phyloP scores from a whole-genome alignment of 2,113 vertebrate genomes.

The Pluvialis apricaria region DNA sequence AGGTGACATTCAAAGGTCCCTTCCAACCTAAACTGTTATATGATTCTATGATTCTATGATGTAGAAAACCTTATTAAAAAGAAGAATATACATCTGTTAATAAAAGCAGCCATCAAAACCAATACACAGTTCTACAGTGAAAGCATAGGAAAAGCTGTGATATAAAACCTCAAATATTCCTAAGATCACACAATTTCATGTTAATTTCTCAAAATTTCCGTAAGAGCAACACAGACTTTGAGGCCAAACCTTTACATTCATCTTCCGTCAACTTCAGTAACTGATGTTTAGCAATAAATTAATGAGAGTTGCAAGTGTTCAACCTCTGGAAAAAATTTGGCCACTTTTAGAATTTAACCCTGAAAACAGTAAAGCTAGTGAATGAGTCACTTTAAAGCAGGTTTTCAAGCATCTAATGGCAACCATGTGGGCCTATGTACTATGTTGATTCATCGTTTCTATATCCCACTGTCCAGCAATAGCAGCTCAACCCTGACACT shows the following conservation, averaged over 20 bases:
- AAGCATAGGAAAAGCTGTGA: not conserved
- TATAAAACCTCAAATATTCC: not conserved
- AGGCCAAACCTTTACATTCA: conserved; percentile 24
- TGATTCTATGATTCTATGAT: not conserved
- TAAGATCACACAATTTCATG: not conserved
- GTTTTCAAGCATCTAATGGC: conserved; percentile 3
- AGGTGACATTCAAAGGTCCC: not conserved
- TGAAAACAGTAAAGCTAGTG: not conserved
- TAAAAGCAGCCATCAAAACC: not conserved
- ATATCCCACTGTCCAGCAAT: not conserved
- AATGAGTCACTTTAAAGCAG: not conserved
- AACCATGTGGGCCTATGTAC: not conserved
- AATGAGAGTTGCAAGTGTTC: not conserved
- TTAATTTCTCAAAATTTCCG: conserved; percentile 6
- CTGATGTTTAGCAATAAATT: conserved; percentile 28
- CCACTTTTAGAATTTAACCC: not conserved
- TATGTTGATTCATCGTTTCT: not conserved
- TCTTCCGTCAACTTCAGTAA: conserved; percentile 32
- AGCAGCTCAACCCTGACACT: not conserved
- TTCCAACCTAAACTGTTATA: not conserved
- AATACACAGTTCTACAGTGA: not conserved
- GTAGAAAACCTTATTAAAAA: not conserved
- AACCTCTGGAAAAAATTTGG: conserved; percentile 7
- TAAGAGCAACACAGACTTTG: not conserved
- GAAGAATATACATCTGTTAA: not conserved